Conservation (phyloP, 2,113 vertebrate genomes). For the Kryptolebias marmoratus region DNA sequence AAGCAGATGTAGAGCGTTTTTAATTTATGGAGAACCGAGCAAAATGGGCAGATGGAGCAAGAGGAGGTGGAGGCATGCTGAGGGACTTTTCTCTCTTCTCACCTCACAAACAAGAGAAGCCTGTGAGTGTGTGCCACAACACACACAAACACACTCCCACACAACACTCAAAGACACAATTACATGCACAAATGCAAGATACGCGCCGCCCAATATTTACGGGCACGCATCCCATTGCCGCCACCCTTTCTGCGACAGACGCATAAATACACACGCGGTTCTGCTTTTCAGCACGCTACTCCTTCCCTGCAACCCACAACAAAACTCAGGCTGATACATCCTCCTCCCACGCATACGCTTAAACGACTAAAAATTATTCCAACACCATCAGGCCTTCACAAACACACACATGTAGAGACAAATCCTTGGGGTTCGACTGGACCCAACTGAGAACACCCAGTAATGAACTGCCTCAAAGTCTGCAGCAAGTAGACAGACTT, state of each 20-base stretch:
- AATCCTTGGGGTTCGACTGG: conserved; percentile 57
- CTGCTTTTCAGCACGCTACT: conserved; percentile 38
- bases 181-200: conserved; percentile 48
- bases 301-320: conserved; percentile 20
- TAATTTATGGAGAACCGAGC: conserved; percentile 80
- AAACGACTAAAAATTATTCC: conserved; percentile 31
- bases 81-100: conserved; percentile 79
- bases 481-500: conserved; percentile 73
- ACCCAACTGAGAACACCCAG: conserved; percentile 59
- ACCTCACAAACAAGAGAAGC: conserved; percentile 76
- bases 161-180: conserved; percentile 51
- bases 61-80: conserved; percentile 79
- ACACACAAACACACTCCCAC: conserved; percentile 69
- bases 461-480: conserved; percentile 70
- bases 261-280: background rate
- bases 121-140: conserved; percentile 71
- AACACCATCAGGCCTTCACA: conserved; percentile 21
- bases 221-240: conserved; percentile 29
- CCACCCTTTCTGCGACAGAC: conserved; percentile 43
- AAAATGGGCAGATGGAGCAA: conserved; percentile 79
- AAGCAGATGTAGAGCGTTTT: conserved; percentile 79
- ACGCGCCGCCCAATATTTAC: conserved; percentile 52
- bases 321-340: conserved; percentile 33
- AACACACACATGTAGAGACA: conserved; percentile 22
- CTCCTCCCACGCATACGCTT: conserved; percentile 16